Percentiles rank a stretch among this genome's conserved stretches.
phyloP scores from a whole-genome alignment of 2,888 invertebrate species.

The Calameuta idolon region DNA sequence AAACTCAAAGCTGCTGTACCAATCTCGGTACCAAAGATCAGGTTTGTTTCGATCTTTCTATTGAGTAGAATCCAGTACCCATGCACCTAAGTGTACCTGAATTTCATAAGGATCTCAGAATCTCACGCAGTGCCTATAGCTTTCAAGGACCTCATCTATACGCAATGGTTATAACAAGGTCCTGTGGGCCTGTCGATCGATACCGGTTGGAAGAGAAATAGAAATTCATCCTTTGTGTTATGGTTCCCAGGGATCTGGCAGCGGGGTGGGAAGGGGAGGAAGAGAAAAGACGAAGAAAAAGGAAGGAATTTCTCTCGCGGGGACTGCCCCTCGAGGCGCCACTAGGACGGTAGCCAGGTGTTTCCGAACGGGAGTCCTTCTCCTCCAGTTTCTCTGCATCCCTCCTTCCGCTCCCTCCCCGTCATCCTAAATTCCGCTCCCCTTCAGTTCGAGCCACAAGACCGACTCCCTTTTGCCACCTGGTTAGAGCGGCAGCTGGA shows the following conservation, averaged over 20 bases:
- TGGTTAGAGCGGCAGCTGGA: constrained; percentile 49
- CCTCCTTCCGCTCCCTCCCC: constrained; percentile 6
- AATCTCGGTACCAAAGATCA: not conserved
- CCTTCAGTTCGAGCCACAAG: constrained; percentile 6
- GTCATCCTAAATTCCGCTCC: constrained; percentile 1
- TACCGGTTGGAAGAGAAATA: constrained; percentile 5
- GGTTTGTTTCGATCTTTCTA: not conserved
- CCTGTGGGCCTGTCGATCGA: constrained; percentile 50
- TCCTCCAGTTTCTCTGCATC: constrained; percentile 8
- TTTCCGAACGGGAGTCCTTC: constrained; percentile 30
- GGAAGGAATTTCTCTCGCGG: constrained; percentile 39
- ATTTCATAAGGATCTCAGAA: not conserved
- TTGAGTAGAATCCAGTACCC: not conserved
- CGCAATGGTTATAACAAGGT: constrained; percentile 68
- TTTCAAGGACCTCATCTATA: constrained; percentile 77
- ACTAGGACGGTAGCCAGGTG: constrained; percentile 56
- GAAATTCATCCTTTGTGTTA: constrained; percentile 10
- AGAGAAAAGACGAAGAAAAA: constrained; percentile 39
- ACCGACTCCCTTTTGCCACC: constrained; percentile 43
- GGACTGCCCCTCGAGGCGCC: constrained; percentile 43
- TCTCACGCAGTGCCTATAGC: constrained; percentile 82
- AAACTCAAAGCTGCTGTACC: not conserved
- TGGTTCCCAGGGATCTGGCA: constrained; percentile 49
- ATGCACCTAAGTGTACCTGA: not conserved
- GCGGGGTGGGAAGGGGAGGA: constrained; percentile 39